Conservation (phyloP, 2,113 vertebrate genomes). For the Syngnathus typhle region DNA sequence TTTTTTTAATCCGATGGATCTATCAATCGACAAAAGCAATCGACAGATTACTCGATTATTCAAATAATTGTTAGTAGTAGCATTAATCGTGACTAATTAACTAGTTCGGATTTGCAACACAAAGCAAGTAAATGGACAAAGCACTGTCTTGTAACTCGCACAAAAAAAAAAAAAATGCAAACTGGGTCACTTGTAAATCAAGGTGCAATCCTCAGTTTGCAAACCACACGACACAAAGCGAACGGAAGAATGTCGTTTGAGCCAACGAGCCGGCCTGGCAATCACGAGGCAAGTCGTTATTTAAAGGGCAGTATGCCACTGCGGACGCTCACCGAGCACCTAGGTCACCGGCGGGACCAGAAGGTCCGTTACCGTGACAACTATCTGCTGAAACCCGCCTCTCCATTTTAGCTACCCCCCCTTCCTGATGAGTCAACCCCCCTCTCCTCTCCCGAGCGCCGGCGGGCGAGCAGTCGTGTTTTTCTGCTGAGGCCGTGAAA, state of each 20-base stretch:
- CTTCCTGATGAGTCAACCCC: constrained; percentile 7
- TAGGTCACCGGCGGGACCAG: constrained; percentile 91
- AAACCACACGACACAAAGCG: not conserved
- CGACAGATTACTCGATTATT: no score
- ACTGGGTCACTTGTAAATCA: not conserved
- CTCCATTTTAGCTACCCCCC: constrained; percentile 84
- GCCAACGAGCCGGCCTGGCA: constrained; percentile 23
- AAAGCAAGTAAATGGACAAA: not conserved
- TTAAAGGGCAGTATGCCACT: constrained; percentile 78
- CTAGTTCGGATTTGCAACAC: no score
- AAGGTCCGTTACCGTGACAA: constrained; percentile 88
- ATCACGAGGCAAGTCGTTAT: constrained; percentile 60
- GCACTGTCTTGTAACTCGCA: not conserved
- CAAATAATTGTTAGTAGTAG: no score
- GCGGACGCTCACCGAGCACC: constrained; percentile 80
- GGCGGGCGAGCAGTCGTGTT: not conserved
- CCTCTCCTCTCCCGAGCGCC: not conserved
- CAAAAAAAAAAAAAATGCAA: no score
- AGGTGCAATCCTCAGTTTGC: not conserved
- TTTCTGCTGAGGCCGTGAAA: constrained; percentile 4
- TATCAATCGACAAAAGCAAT: no score
- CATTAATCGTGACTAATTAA: no score
- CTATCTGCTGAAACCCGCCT: constrained; percentile 86
- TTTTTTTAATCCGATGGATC: no score
- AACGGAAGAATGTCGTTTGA: not conserved